Base-by-base conservation (phyloP, 2,888 invertebrate genomes). In the Lasioglossum zephyrum region DNA sequence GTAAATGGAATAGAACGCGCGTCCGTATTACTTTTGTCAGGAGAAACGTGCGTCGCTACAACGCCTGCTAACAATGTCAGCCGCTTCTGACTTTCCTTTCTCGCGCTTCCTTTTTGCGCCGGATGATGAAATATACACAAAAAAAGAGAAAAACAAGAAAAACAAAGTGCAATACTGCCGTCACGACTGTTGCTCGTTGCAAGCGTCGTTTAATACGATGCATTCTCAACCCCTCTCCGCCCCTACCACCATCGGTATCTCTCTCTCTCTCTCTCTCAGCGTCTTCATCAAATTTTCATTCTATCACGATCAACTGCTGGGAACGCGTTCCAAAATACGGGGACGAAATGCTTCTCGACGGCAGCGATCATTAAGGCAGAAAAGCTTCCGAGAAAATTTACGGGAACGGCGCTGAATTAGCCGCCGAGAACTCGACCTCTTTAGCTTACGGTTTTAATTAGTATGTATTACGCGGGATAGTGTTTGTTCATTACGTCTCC, bases 1-100 rank as follows among this genome's bases (percentile, higher is more conserved):
- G 84, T 81, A 89, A 89, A 89, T 88, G 88, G 81, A 81, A 88
- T 81, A 88, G 88, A 89, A 88, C 82, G 82, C 72, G 47, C 26
- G 80, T 74, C 73, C 79, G 81, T 82, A 85, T 88, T 82, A 88
- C 85, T 87, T 81, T 81, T 81, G 87, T 60, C 78, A n/a, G 72
- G 41, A 69, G 39, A 41, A 41, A 69, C 81, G 31, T 49, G 16
- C 66, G 66, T 66, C 66, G 44, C 72, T 79, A 57, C 66, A 72
- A 77, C 81, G 87, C 39, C 57, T 66, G 84, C 82, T 89, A 89
- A 89, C 89, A 88, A 89, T 79, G 88, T 87, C 78, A 80, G 57
- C 79, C 73, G 39, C 75, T 72, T 57, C 79, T 66, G 77, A 70
- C 81, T 53, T 53, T 76, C 75, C 84, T 82, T 89, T 84, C 82